phyloP scores from a whole-genome alignment of 2,888 invertebrate species.

The Neocrepidodera transversa region DNA sequence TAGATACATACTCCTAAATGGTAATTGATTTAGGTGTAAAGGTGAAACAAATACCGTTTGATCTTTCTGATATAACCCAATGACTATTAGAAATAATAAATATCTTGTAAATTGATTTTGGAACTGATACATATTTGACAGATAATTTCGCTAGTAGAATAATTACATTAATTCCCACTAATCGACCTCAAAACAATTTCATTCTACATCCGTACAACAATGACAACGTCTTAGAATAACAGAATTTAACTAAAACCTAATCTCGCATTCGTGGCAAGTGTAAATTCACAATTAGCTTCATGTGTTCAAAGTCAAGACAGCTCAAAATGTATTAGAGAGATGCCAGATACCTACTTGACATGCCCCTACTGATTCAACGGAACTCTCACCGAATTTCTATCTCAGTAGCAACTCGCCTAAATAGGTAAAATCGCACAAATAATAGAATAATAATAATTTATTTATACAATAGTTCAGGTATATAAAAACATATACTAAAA shows the following conservation, averaged over 20 bases:
- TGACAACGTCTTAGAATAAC: constrained; percentile 14
- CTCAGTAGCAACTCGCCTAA: not conserved
- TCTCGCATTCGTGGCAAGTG: constrained; percentile 17
- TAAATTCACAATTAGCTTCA: constrained; percentile 33
- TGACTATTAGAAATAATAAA: too few relatives aligned
- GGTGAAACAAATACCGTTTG: constrained; percentile 11
- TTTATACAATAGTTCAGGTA: too few relatives aligned
- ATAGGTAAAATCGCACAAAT: too few relatives aligned
- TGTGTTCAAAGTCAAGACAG: constrained; percentile 33
- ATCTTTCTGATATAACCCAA: too few relatives aligned
- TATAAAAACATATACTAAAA: too few relatives aligned
- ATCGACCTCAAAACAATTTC: constrained; percentile 16
- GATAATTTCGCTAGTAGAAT: not conserved
- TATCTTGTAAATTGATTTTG: too few relatives aligned
- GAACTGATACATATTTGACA: too few relatives aligned
- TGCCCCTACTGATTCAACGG: constrained; percentile 22
- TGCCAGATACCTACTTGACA: constrained; percentile 31
- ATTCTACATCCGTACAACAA: not conserved
- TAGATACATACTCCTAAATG: constrained; percentile 8
- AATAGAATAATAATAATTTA: too few relatives aligned
- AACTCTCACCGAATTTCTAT: constrained; percentile 1
- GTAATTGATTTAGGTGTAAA: constrained; percentile 21
- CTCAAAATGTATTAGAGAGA: constrained; percentile 30
- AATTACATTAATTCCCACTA: not conserved
- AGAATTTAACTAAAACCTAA: constrained; percentile 9